These are phyloP conservation scores for Cyanocitta stelleri DNA, from an alignment of 2,113 vertebrate genomes.

Conservation along the genomic window DNA sequence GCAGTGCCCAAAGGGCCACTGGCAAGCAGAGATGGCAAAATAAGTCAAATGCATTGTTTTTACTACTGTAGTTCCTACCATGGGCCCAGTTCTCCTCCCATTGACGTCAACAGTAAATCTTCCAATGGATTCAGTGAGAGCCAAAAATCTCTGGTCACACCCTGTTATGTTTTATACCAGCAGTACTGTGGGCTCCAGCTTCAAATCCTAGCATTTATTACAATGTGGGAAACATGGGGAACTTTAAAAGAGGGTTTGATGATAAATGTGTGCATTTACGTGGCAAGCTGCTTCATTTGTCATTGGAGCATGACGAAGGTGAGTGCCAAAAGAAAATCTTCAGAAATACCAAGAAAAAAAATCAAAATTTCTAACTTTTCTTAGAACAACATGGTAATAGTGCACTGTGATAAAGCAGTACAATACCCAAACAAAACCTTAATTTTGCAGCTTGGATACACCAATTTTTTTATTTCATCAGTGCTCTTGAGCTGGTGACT, in stretches of 20 bases:
- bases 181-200: background rate
- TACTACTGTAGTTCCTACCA: conserved; percentile 13
- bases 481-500: background rate
- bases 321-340: background rate
- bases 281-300: background rate
- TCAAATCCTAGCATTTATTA: background rate
- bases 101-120: conserved; percentile 47
- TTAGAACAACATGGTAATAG: background rate
- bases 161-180: background rate
- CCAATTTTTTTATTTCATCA: background rate
- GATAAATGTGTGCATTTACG: background rate
- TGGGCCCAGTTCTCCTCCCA: conserved; percentile 4
- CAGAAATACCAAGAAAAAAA: background rate
- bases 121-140: conserved; percentile 30
- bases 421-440: background rate
- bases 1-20: conserved; percentile 12
- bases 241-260: background rate
- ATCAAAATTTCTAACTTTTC: background rate
- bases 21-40: background rate
- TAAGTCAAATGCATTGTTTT: conserved; percentile 18
- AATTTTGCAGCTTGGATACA: background rate
- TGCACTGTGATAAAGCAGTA: background rate
- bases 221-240: background rate
- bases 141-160: conserved; percentile 37
- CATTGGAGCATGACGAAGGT: background rate